phyloP scores from a whole-genome alignment of 37 sponge, comb jelly and placozoan species.

The Chondrosia reniformis region DNA sequence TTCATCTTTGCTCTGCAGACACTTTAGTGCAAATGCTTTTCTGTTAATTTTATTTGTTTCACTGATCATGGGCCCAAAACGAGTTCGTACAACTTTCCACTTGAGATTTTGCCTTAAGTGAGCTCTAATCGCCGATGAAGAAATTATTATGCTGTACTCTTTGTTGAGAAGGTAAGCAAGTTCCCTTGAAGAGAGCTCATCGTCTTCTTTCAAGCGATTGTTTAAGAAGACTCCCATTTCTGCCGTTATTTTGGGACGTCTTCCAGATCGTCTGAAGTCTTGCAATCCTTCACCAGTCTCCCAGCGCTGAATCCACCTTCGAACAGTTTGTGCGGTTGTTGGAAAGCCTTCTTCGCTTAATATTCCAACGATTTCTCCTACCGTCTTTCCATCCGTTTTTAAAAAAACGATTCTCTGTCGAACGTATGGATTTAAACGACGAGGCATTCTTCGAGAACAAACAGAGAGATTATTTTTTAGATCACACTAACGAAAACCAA shows the following conservation, averaged over 20 bases:
- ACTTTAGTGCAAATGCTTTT: neutral
- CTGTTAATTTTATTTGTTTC: neutral
- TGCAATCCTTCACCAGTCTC: neutral
- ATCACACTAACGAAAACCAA: no score
- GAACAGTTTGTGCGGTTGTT: neutral
- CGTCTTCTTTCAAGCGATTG: neutral
- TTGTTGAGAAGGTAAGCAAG: neutral
- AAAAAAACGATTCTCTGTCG: neutral
- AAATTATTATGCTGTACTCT: neutral
- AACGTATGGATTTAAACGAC: neutral
- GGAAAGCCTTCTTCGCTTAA: neutral
- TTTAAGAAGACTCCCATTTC: neutral
- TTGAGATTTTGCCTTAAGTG: neutral
- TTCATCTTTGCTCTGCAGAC: neutral
- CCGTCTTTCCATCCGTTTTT: neutral
- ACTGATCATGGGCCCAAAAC: neutral
- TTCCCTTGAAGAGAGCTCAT: neutral
- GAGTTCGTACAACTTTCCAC: neutral
- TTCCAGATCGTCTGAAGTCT: neutral
- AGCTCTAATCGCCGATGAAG: neutral
- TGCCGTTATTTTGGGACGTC: neutral
- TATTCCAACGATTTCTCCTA: neutral
- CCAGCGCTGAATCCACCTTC: neutral
- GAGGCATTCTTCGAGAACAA: no score
- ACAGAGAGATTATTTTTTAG: no score